These are phyloP conservation scores for Notodromas monacha DNA, from an alignment of 2,888 invertebrate genomes.

Conservation along the genomic window DNA sequence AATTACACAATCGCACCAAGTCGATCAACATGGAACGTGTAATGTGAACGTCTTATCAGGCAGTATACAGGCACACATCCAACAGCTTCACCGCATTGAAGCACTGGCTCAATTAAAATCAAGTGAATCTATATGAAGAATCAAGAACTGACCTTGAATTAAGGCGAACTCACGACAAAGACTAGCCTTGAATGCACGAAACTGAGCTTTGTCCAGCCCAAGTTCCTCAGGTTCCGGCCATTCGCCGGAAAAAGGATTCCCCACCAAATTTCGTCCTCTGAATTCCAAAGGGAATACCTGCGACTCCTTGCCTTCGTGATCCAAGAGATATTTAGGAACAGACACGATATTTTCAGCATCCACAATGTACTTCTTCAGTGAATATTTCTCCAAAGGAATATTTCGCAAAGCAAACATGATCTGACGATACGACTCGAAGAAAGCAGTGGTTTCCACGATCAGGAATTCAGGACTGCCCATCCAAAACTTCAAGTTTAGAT, in stretches of 20 bases:
- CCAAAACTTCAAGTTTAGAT: constrained; percentile 8
- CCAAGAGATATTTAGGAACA: constrained; percentile 18
- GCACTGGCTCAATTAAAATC: too few relatives aligned
- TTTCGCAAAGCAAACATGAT: constrained; percentile 32
- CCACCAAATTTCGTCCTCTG: too few relatives aligned
- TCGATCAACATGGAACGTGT: too few relatives aligned
- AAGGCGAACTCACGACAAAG: constrained; percentile 34
- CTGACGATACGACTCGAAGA: constrained; percentile 45
- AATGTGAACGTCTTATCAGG: too few relatives aligned
- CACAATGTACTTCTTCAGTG: constrained; percentile 33
- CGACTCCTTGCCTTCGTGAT: too few relatives aligned
- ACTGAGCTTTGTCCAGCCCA: constrained; percentile 30
- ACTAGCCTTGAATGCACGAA: constrained; percentile 29
- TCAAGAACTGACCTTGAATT: constrained; percentile 45
- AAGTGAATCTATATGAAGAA: too few relatives aligned
- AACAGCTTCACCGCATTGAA: too few relatives aligned
- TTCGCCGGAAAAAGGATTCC: too few relatives aligned
- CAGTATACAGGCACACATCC: too few relatives aligned
- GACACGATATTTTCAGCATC: constrained; percentile 15
- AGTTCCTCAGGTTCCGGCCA: constrained; percentile 21
- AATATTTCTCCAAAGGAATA: constrained; percentile 23
- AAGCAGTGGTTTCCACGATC: constrained; percentile 43
- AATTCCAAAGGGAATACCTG: too few relatives aligned
- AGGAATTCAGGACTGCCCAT: constrained; percentile 18
- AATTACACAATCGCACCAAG: too few relatives aligned